Percentiles rank a stretch among this genome's conserved stretches.
phyloP scores from a whole-genome alignment of 2,888 invertebrate species.

The Tipula unca region DNA sequence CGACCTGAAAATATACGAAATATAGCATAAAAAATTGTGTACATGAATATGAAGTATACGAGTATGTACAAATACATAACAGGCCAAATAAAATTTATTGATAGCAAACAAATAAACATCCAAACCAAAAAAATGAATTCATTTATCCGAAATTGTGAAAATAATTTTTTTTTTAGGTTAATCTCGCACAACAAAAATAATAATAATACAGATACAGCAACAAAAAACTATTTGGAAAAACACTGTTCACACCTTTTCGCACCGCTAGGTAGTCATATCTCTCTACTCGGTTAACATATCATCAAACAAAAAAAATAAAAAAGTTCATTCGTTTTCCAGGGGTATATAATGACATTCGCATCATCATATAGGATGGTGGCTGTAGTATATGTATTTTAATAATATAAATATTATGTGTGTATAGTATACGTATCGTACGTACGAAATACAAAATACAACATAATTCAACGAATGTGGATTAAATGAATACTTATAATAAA shows the following conservation, averaged over 20 bases:
- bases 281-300: background rate
- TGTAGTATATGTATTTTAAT: background rate
- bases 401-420: background rate
- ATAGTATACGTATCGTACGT: background rate
- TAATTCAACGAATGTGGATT: background rate
- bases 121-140: background rate
- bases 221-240: background rate
- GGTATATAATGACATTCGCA: background rate
- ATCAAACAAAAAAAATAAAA: background rate
- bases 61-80: background rate
- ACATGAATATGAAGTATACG: background rate
- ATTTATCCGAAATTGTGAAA: background rate
- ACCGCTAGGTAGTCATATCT: background rate
- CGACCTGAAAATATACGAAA: constrained; percentile 58
- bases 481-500: background rate
- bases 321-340: background rate
- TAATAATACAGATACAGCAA: background rate
- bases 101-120: background rate
- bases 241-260: background rate
- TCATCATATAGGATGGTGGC: background rate
- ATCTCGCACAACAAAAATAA: background rate
- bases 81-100: background rate
- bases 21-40: background rate
- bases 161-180: background rate
- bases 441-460: background rate